phyloP scores from a whole-genome alignment of 2,113 vertebrate genomes.

The Redunca redunca region DNA sequence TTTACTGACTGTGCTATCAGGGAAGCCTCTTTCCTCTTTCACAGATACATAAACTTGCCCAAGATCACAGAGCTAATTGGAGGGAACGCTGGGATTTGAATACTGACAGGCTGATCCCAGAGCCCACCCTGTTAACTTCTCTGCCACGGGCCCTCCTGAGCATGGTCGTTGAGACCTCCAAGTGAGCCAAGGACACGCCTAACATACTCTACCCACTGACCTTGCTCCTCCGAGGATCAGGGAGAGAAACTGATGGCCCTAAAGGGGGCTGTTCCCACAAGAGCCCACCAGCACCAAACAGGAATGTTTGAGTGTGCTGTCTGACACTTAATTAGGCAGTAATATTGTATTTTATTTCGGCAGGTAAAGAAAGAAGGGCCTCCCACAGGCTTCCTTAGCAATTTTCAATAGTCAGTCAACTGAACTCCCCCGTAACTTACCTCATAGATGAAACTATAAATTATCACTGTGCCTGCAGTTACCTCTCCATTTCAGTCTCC shows the following conservation, averaged over 20 bases:
- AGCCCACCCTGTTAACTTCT: background rate
- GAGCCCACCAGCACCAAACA: background rate
- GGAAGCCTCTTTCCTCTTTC: background rate
- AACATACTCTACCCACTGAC: background rate
- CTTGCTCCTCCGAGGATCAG: background rate
- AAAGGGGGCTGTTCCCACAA: background rate
- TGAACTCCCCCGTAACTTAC: conserved; percentile 28
- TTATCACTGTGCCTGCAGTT: background rate
- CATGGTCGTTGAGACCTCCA: background rate
- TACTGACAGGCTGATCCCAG: background rate
- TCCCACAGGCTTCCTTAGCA: conserved; percentile 42
- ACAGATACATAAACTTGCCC: background rate
- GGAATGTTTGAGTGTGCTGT: background rate
- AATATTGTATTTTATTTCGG: conserved; percentile 35
- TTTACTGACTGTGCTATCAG: background rate
- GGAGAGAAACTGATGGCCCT: background rate
- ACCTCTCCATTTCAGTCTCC: background rate
- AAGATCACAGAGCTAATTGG: background rate
- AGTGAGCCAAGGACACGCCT: background rate
- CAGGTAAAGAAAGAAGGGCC: conserved; percentile 8
- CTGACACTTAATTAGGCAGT: conserved; percentile 11
- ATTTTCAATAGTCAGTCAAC: conserved; percentile 15
- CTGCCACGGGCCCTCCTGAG: background rate
- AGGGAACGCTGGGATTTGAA: background rate
- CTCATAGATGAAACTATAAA: conserved; percentile 22